Base-by-base conservation (phyloP, 2,113 vertebrate genomes). In the Damaliscus lunatus region DNA sequence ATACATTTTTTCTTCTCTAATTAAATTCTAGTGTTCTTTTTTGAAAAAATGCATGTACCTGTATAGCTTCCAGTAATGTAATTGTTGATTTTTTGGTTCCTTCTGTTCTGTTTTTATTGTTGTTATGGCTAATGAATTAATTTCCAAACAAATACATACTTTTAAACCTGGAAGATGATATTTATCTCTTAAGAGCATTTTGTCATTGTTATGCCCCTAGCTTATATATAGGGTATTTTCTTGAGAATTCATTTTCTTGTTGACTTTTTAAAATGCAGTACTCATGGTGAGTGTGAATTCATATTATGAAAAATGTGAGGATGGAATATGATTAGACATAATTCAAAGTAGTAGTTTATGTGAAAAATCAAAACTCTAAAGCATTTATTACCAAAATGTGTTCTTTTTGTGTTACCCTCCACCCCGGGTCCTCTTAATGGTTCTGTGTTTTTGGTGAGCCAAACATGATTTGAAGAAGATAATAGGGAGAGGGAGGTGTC, bases 61-160 rank as follows among this genome's bases (percentile, higher is more conserved):
- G 15, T 27, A 55, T 60, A 92, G 81, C 31, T 83, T 52, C 91
- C 46, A 80, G 7, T 83, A 48, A 83, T 52, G 6, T 25, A 94
- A 90, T 60, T 88, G 64, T 93, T 94, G 77, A 88, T 62, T 55
- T 74, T 80, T 78, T 71, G 43, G 21, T 71, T 92, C 67, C 31
- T 96, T 95, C 96, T 36, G 31, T 64, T 91, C 64, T 23, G 59
- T 46, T 96, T 95, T 95, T 92, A 77, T 84, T 96, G 46, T 91
- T 78, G 15, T 77, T 90, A 67, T 21, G 80, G 25, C 52, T 88
- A 85, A 90, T 92, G 29, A 95, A 55, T 95, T 94, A 91, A 67
- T 97, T 96, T 97, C 59, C 17, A 92, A 55, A 17, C 48, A 83
- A 92, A 84, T 80, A 91, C 40, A 3, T 60, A 85, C 27, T 87